Percentiles rank a stretch among this genome's conserved stretches.
Conservation (phyloP, 2,797 vertebrate species). For the Spondyliosoma cantharus region DNA sequence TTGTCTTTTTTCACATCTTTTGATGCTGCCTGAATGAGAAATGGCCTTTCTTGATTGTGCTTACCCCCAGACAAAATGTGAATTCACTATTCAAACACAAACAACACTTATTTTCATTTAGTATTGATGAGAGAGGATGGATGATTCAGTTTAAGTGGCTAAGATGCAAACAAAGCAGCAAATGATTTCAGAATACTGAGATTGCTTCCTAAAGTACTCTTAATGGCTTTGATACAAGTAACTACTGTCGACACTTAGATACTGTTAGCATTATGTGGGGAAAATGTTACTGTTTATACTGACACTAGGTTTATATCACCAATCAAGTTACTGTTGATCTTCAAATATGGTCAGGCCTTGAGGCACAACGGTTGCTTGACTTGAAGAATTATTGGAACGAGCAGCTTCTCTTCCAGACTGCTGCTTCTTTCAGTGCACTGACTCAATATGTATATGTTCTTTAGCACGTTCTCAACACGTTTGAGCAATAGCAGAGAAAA, state of each 20-base stretch:
- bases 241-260: conserved; percentile 34
- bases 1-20: conserved; percentile 22
- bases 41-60: conserved; percentile 55
- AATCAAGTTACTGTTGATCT: conserved; percentile 35
- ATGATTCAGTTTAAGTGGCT: conserved; percentile 3
- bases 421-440: conserved; percentile 24
- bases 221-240: conserved; percentile 35
- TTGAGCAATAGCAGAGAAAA: conserved; percentile 58
- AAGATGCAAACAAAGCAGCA: conserved; percentile 12
- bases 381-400: conserved; percentile 13
- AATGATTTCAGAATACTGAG: conserved; percentile 31
- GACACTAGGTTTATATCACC: conserved; percentile 23
- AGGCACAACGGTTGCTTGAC: conserved; percentile 7
- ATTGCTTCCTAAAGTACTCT: conserved; percentile 29
- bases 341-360: neutral
- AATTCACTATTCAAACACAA: conserved; percentile 55
- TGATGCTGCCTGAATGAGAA: conserved; percentile 37
- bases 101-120: conserved; percentile 21
- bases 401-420: conserved; percentile 5
- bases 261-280: conserved; percentile 46
- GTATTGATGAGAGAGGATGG: conserved; percentile 23
- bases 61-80: conserved; percentile 61
- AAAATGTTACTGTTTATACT: conserved; percentile 44
- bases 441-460: conserved; percentile 32
- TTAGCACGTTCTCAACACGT: conserved; percentile 55